Base-by-base conservation (phyloP, 2,113 vertebrate genomes). In the Paradisaea rubra region DNA sequence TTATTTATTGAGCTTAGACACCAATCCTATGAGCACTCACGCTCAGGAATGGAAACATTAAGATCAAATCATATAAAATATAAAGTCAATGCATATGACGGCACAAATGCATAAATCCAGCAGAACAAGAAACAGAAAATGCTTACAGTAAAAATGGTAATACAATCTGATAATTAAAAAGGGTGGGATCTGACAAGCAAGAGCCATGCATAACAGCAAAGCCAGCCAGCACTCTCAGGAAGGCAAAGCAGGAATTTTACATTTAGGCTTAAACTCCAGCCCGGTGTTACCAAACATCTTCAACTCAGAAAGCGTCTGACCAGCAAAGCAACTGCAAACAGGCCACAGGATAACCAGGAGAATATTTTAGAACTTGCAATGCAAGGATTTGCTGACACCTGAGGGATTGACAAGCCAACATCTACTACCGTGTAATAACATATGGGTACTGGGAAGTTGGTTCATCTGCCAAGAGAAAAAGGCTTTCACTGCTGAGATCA, bases 81-180 rank as follows among this genome's bases (percentile, higher is more conserved):
- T 42, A n/a, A 87, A 84, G 79, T 83, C 82, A 95, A 90, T 9
- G 17, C n/a, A 41, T 28, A 54, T 18, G 49, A 81, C 0, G 6
- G 84, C 80, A 86, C 68, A 50, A 80, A 91, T 65, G 65, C 50
- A 81, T 77, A 89, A 96, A 94, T 88, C 35, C 65, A 92, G 74
- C 71, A 64, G 82, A 86, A 91, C 60, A 88, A 94, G 88, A 68
- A 88, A 91, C 24, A 78, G 69, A 93, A 94, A 94, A 89, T 30
- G 64, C 91, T 86, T 91, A 83, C 81, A 93, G 81, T 86, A 91
- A 95, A 94, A 94, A 56, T 0, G 17, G 90, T 4, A 35, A 94
- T 89, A 90, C 80, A 83, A 94, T 84, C 88, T 91, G 85, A 88
- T 95, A 90, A 97, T 95, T 96, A 88, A 95, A 95, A 95, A 89